phyloP scores from a whole-genome alignment of 2,888 invertebrate species.

The Zootermopsis nevadensis region DNA sequence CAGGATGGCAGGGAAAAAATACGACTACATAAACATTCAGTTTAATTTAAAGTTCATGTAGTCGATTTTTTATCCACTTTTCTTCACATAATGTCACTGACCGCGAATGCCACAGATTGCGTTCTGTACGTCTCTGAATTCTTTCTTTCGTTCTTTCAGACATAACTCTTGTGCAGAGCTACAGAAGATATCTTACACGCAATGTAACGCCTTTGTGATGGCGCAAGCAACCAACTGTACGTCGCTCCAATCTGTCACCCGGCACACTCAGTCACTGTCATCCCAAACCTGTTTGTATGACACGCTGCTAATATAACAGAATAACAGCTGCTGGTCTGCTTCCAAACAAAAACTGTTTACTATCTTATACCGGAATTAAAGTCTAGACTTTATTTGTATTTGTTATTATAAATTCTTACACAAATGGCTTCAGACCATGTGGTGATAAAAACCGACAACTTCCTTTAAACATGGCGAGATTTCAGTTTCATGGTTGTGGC shows the following conservation, averaged over 20 bases:
- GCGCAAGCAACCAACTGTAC: neutral
- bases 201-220: neutral
- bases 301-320: neutral
- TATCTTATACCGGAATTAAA: neutral
- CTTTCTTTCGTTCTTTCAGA: neutral
- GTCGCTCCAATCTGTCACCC: conserved; percentile 19
- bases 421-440: too few species aligned
- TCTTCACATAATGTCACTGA: too few species aligned
- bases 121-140: neutral
- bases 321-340: neutral
- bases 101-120: neutral
- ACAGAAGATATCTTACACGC: neutral
- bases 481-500: too few species aligned
- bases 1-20: too few species aligned
- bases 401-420: neutral
- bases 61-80: too few species aligned
- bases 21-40: too few species aligned
- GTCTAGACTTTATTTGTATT: neutral
- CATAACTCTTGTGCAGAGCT: too few species aligned
- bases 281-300: neutral
- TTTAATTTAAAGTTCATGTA: too few species aligned
- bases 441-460: too few species aligned
- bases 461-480: too few species aligned
- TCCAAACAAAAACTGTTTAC: neutral
- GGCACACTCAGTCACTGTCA: conserved; percentile 1